Conservation (phyloP, 2,888 invertebrate genomes). For the Drosophila rellima region DNA sequence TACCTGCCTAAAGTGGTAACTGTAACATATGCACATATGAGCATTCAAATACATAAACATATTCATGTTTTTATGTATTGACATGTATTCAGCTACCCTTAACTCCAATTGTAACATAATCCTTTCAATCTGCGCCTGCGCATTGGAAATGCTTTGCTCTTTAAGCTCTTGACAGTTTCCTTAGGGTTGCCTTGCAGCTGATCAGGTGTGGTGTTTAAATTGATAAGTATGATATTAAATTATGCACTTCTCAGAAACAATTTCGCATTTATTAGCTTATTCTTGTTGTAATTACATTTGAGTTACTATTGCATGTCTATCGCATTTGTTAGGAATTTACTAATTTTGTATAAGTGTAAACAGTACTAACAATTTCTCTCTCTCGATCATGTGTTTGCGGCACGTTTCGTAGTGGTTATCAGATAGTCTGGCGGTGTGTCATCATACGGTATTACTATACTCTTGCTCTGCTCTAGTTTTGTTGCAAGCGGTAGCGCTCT, state of each 20-base stretch:
- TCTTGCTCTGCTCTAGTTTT: slow-evolving; percentile 35
- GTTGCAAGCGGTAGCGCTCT: slow-evolving; percentile 16
- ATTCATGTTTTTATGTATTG: slow-evolving; percentile 17
- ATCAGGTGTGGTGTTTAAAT: slow-evolving; percentile 24
- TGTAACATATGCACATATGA: slow-evolving; percentile 10
- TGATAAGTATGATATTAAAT: neutral
- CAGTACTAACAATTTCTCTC: neutral
- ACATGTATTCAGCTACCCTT: slow-evolving; percentile 26
- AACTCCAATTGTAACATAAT: slow-evolving; percentile 27
- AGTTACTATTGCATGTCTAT: slow-evolving; percentile 10
- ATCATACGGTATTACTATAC: slow-evolving; percentile 20
- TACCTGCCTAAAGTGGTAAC: slow-evolving; percentile 22
- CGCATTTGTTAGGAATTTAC: slow-evolving; percentile 2
- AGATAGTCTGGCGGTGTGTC: slow-evolving; percentile 40
- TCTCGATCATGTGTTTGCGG: slow-evolving; percentile 8
- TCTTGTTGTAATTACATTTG: neutral
- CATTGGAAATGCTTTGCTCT: slow-evolving; percentile 34
- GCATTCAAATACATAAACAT: neutral
- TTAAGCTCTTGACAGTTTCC: slow-evolving; percentile 5
- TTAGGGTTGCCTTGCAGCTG: slow-evolving; percentile 14
- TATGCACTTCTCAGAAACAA: neutral
- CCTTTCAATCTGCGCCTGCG: slow-evolving; percentile 49
- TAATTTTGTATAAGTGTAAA: neutral
- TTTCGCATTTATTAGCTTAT: neutral
- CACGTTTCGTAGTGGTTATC: slow-evolving; percentile 34